Evolutionary conservation across 1,140 invertebrate species (phyloP).

Genomic region (Euura saliciscinereae): DNA sequence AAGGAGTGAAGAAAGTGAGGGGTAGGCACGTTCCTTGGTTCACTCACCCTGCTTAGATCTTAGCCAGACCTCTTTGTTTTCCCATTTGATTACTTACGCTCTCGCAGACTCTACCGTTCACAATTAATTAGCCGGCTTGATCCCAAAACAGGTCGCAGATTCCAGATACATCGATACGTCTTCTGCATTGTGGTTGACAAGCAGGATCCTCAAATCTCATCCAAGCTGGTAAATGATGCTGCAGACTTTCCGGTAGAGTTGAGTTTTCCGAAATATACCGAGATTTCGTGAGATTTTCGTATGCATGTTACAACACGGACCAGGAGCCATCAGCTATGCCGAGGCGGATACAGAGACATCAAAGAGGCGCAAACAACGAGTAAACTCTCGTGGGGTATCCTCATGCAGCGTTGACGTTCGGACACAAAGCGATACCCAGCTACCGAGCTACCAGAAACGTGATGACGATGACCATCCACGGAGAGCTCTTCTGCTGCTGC

Average conservation of each 20-base stretch:
- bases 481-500: slow-evolving; percentile 23
- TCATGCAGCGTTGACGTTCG: slow-evolving; percentile 19
- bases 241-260: no score
- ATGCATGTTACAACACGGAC: no score
- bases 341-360: not conserved
- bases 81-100: slow-evolving; percentile 35
- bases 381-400: not conserved
- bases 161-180: no score
- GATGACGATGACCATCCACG: not conserved
- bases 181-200: no score
- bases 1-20: slow-evolving; percentile 37
- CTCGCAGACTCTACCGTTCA: not conserved
- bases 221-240: no score
- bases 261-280: no score
- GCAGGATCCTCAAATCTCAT: no score
- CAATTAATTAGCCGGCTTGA: slow-evolving; percentile 13
- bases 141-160: not conserved
- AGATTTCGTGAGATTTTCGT: no score
- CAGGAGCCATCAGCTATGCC: not conserved
- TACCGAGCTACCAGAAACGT: slow-evolving; percentile 40
- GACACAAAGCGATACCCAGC: slow-evolving; percentile 50
- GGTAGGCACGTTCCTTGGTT: not conserved
- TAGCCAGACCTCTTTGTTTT: slow-evolving; percentile 40
- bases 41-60: slow-evolving; percentile 31
- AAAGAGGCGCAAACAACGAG: slow-evolving; percentile 6